Base-by-base conservation (phyloP, 2,888 invertebrate genomes). In the Microdon myrmicae region DNA sequence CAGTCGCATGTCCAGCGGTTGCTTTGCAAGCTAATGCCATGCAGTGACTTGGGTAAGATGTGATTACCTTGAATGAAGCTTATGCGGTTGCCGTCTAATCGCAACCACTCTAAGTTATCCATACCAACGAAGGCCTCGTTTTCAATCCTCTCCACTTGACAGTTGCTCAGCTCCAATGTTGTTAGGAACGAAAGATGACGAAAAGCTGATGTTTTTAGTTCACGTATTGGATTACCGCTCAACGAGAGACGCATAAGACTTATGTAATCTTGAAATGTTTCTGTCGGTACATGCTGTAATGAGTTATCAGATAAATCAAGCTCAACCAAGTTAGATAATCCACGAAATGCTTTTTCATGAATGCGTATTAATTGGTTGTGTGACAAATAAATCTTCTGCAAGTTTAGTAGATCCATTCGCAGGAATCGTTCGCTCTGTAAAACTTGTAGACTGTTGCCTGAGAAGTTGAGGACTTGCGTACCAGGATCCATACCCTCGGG, bases 1-100 rank as follows among this genome's bases (percentile, higher is more conserved):
- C 94, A 94, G 79, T 94, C 92, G 79, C 94, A 94, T 70, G 87
- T 85, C 94, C 94, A 94, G 68, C 90, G 89, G 83, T 94, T 94
- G 76, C 88, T 89, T 76, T 93, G 89, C 69, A 94, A 81, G 72
- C 90, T 88, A 54, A 94, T 85, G 53, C 90, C 92, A 71, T 90
- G 87, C 69, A 94, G 81, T 37, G 87, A 86, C 61, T 87, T 86
- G n/a, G 92, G 90, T 43, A 91, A 83, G 71, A 90, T 86, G 73
- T 85, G 85, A 54, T 82, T 83, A 34, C 89, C 90, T 73, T 86
- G 84, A 71, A 92, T 85, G 71, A 85, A 85, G 51, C 86, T 85
- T 73, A 95, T 83, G 72, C 85, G 85, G 81, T 95, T 95, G 68
- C 89, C 90, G 72, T 93, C 89, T 70, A 95, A 80, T 71, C 90